Percentiles rank a stretch among this genome's conserved stretches.
Conservation (phyloP, 2,888 invertebrate genomes). For the Odontocolon sp. region DNA sequence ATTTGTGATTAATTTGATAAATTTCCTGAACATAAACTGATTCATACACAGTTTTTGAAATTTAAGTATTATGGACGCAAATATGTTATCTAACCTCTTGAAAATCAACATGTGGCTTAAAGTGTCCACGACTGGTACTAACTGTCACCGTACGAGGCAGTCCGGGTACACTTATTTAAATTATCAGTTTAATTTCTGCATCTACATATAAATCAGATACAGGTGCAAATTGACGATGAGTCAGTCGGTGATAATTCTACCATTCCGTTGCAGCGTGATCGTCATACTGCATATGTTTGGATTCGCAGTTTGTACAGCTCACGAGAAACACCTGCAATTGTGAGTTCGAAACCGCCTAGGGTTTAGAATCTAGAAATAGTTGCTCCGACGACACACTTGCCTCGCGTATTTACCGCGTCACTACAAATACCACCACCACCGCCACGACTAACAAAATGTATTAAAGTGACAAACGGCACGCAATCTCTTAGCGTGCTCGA, state of each 20-base stretch:
- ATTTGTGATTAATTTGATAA: too few species aligned
- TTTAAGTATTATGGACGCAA: too few species aligned
- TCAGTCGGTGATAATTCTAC: slow-evolving; percentile 24
- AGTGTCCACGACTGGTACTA: too few species aligned
- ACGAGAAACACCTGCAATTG: slow-evolving; percentile 29
- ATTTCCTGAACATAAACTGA: too few species aligned
- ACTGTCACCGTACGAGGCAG: too few species aligned
- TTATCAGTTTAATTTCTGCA: too few species aligned
- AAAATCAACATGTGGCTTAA: too few species aligned
- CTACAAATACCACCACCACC: slow-evolving; percentile 1
- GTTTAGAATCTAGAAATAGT: slow-evolving; percentile 27
- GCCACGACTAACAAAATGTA: slow-evolving; percentile 48
- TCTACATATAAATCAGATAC: too few species aligned
- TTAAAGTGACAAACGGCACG: slow-evolving; percentile 61
- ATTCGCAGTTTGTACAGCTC: not conserved
- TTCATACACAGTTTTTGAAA: too few species aligned
- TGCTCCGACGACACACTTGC: not conserved
- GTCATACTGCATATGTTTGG: not conserved
- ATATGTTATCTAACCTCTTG: too few species aligned
- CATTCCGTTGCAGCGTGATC: slow-evolving; percentile 13
- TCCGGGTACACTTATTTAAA: too few species aligned
- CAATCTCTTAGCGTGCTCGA: slow-evolving; percentile 63
- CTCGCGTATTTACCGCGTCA: slow-evolving; percentile 3
- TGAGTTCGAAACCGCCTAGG: slow-evolving; percentile 29
- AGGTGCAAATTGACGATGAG: too few species aligned